phyloP scores from a whole-genome alignment of 92 coral and sea anemone species.

The Zoanthus solanderi region DNA sequence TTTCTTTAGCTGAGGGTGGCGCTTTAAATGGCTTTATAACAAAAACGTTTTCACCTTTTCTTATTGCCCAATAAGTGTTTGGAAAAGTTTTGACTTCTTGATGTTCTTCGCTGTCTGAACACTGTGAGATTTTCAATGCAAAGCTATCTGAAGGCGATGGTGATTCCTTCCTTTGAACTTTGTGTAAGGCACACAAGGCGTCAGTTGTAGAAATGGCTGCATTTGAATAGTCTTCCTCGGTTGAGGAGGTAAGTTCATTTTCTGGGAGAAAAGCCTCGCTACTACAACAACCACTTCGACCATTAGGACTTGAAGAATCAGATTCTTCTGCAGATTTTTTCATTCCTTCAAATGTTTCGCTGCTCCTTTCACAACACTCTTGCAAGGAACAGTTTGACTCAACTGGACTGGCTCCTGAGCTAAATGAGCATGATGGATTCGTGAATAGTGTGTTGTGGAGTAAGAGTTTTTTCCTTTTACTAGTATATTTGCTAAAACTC shows the following conservation, averaged over 20 bases:
- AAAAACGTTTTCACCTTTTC: neutral
- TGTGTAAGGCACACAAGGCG: neutral
- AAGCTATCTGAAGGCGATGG: neutral
- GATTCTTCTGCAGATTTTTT: neutral
- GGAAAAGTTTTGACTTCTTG: neutral
- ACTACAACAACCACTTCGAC: neutral
- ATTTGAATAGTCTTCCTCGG: neutral
- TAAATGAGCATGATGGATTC: neutral
- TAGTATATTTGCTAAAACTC: neutral
- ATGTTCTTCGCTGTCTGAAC: neutral
- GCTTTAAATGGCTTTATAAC: conserved; percentile 69
- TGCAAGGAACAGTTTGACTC: neutral
- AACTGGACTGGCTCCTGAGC: no score
- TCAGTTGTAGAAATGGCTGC: neutral
- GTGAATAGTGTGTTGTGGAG: neutral
- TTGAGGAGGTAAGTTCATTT: neutral
- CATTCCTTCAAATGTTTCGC: neutral
- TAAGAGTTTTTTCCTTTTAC: neutral
- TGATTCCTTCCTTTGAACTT: neutral
- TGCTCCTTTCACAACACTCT: neutral
- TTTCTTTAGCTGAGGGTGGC: conserved; percentile 73
- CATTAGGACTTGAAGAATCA: neutral
- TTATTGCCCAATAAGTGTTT: neutral
- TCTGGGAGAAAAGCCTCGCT: neutral
- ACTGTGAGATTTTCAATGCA: neutral